Percentiles rank a stretch among this genome's conserved stretches.
Evolutionary conservation across 2,888 invertebrate species (phyloP).

Genomic region (Embidobia sp.): DNA sequence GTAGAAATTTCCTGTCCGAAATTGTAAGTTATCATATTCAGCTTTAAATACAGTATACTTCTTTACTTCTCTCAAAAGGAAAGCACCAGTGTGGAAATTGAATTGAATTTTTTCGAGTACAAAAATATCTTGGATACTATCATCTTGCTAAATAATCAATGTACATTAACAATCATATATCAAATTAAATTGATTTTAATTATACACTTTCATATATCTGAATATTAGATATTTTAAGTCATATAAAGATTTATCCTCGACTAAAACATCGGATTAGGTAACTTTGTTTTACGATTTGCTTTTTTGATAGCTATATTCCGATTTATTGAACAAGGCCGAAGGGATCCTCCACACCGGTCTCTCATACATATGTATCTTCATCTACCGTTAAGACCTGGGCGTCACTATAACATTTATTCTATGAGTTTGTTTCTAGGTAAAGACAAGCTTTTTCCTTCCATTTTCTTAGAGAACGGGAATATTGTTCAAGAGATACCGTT

Average conservation of each 20-base stretch:
- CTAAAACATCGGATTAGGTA: constrained; percentile 24
- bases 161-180: no score
- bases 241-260: constrained; percentile 9
- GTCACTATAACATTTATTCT: constrained; percentile 38
- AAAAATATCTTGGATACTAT: no score
- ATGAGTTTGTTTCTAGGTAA: constrained; percentile 33
- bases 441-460: constrained; percentile 19
- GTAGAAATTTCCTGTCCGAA: no score
- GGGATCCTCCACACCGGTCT: constrained; percentile 8
- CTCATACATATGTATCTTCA: constrained; percentile 38
- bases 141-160: no score
- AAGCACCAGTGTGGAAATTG: no score
- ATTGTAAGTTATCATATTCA: no score
- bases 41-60: no score
- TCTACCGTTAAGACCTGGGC: constrained; percentile 21
- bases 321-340: constrained; percentile 22
- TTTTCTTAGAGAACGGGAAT: constrained; percentile 13
- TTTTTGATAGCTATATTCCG: constrained; percentile 23
- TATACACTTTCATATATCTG: no score
- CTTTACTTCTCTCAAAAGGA: no score
- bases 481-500: constrained; percentile 9
- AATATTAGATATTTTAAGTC: no score
- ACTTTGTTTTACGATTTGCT: constrained; percentile 22
- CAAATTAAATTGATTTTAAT: no score
- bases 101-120: no score